A percentile compares a stretch with the other conserved stretches of the same genome.
Conservation (phyloP, 2,113 vertebrate genomes). For the Tinamus guttatus region DNA sequence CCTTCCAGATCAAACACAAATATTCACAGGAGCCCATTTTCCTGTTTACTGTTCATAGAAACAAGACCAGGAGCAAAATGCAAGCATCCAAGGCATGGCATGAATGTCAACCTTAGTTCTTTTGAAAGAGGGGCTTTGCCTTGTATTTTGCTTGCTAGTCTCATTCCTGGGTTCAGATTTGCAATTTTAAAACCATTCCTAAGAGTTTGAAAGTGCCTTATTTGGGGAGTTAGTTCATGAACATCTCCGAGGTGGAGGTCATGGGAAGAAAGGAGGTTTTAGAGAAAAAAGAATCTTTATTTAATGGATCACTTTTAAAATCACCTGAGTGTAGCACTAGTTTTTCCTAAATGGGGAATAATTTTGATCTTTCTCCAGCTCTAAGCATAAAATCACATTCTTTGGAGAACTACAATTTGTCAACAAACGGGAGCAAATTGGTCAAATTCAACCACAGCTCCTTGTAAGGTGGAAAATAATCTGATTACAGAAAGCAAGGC, state of each 20-base stretch:
- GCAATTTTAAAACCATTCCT: not conserved
- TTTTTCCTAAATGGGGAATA: not conserved
- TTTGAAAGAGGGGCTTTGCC: not conserved
- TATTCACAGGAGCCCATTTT: not conserved
- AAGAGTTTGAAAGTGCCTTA: not conserved
- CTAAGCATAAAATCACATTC: not conserved
- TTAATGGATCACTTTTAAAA: not conserved
- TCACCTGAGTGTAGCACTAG: not conserved
- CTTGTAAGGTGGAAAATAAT: not conserved
- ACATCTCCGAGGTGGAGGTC: not conserved
- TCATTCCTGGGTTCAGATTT: not conserved
- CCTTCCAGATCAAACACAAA: slow-evolving; percentile 12
- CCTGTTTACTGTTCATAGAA: not conserved
- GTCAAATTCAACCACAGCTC: not conserved
- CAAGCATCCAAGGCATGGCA: not conserved
- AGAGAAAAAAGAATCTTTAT: not conserved
- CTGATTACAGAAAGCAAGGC: not conserved
- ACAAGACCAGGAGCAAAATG: not conserved
- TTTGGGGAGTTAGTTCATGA: not conserved
- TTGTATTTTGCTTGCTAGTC: not conserved
- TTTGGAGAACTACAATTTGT: not conserved
- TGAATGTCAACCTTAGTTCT: not conserved
- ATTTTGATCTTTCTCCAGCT: not conserved
- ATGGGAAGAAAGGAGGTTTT: not conserved
- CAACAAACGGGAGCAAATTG: not conserved